Evolutionary conservation across 2,888 invertebrate species (phyloP).

Genomic region (Hydrotaea diabolus): DNA sequence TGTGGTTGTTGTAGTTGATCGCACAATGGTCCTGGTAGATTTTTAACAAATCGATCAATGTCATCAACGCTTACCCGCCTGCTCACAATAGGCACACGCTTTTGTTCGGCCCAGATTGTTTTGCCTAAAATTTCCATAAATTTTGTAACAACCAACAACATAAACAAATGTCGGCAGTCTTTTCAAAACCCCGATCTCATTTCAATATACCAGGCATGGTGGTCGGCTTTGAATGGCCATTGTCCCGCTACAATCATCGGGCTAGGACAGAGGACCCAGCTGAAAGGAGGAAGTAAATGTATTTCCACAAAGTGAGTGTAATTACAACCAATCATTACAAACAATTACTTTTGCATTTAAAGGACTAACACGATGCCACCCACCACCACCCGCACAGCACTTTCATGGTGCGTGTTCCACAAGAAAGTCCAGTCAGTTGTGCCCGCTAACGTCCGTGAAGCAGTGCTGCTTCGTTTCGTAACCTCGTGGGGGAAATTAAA

Average conservation of each 20-base stretch:
- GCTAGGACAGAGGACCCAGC: background rate
- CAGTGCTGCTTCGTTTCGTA: constrained; percentile 39
- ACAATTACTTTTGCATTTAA: constrained; percentile 55
- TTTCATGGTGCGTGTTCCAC: background rate
- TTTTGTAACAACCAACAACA: background rate
- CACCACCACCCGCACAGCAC: background rate
- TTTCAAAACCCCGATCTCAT: background rate
- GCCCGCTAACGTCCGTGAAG: constrained; percentile 18
- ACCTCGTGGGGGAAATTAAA: constrained; percentile 70
- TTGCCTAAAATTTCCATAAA: background rate
- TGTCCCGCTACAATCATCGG: too few relatives aligned
- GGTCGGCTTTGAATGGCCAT: background rate
- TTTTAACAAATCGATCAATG: constrained; percentile 59
- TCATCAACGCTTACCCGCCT: constrained; percentile 50
- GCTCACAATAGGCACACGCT: constrained; percentile 24
- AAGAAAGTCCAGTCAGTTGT: background rate
- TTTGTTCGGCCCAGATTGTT: background rate
- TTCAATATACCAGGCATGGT: background rate
- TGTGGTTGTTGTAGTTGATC: background rate
- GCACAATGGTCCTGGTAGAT: background rate
- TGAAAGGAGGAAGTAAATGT: constrained; percentile 8
- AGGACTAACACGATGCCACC: constrained; percentile 16
- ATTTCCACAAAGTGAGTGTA: constrained; percentile 74
- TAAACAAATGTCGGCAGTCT: background rate
- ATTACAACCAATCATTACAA: constrained; percentile 71